phyloP scores from a whole-genome alignment of 2,113 vertebrate species.

The Elephantulus edwardii region DNA sequence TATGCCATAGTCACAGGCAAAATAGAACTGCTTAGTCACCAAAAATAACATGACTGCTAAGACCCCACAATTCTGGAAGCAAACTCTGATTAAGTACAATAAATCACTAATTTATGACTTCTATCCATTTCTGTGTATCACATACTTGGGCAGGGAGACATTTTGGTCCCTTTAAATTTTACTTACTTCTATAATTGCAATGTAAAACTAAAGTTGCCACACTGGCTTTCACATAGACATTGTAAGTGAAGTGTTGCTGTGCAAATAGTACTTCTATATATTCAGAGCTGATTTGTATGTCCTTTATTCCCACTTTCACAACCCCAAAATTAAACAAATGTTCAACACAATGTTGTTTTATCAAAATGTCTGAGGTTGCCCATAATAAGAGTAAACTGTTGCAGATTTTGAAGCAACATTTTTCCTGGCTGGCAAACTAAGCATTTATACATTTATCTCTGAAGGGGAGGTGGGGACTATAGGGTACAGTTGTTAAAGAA shows the following conservation, averaged over 20 bases:
- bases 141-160: background rate
- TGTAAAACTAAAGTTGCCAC: slow-evolving; percentile 49
- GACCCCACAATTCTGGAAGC: background rate
- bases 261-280: background rate
- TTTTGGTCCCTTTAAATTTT: slow-evolving; percentile 29
- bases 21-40: background rate
- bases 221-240: background rate
- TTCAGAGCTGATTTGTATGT: background rate
- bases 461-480: background rate
- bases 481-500: background rate
- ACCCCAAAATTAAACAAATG: slow-evolving; percentile 29
- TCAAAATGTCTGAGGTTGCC: slow-evolving; percentile 25
- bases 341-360: background rate
- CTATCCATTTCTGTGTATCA: background rate
- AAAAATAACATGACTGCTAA: background rate
- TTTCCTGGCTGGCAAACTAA: slow-evolving; percentile 3
- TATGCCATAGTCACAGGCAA: background rate
- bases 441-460: background rate
- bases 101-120: background rate
- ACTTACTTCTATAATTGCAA: slow-evolving; percentile 4
- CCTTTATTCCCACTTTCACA: background rate
- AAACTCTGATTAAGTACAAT: background rate
- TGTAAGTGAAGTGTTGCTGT: background rate
- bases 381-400: slow-evolving; percentile 9
- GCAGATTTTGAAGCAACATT: background rate